Conservation (phyloP, 1,140 invertebrate species). For the Rhysida immarginata region DNA sequence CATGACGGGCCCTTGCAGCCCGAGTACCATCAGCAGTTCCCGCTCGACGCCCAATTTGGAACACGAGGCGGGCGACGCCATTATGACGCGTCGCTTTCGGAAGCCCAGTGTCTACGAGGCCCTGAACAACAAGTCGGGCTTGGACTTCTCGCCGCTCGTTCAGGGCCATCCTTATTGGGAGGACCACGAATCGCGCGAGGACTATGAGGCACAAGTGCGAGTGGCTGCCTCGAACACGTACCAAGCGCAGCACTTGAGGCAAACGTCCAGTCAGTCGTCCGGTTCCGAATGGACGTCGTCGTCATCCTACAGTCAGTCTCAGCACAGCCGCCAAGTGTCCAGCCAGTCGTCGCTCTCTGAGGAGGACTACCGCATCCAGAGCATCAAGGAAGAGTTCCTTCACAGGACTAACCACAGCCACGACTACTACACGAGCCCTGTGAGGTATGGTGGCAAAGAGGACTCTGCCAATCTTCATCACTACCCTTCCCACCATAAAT, state of each 20-base stretch:
- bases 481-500: not conserved
- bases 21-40: not conserved
- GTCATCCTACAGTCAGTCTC: not conserved
- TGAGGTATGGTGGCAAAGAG: not conserved
- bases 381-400: constrained; percentile 4
- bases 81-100: constrained; percentile 18
- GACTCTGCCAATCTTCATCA: not conserved
- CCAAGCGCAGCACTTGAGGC: not conserved
- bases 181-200: not conserved
- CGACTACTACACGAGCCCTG: not conserved
- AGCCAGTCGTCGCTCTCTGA: constrained; percentile 6
- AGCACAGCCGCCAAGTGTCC: constrained; percentile 10
- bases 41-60: constrained; percentile 35
- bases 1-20: not conserved
- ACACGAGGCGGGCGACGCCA: constrained; percentile 32
- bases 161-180: constrained; percentile 14
- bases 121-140: constrained; percentile 16
- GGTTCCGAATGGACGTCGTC: constrained; percentile 5
- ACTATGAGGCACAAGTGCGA: not conserved
- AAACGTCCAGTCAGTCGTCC: constrained; percentile 8
- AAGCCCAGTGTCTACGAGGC: constrained; percentile 18
- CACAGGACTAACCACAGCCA: not conserved
- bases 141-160: constrained; percentile 16
- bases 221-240: not conserved
- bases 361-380: constrained; percentile 6